Conservation (phyloP, 1,140 invertebrate species). For the Dufourea novaeangliae region DNA sequence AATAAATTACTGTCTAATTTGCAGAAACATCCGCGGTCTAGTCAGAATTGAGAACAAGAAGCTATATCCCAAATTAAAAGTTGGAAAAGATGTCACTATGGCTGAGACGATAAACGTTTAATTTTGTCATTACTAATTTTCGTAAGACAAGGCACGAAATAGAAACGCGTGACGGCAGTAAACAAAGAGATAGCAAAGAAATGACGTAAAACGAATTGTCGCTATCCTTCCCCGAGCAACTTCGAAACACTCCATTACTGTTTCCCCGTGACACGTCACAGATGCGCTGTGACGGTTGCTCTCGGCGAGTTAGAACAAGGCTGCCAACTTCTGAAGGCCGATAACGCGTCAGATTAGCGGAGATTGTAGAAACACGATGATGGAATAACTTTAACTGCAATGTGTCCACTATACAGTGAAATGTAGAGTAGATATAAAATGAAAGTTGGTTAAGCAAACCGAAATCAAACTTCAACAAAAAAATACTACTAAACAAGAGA, state of each 20-base stretch:
- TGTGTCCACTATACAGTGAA: background rate
- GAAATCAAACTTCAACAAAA: background rate
- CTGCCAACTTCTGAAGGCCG: slow-evolving; percentile 51
- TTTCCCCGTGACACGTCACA: slow-evolving; percentile 62
- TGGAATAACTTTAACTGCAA: background rate
- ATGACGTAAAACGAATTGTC: slow-evolving; percentile 57
- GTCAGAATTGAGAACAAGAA: no score
- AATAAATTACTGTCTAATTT: no score
- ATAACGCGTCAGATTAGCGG: background rate
- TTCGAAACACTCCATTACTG: slow-evolving; percentile 39
- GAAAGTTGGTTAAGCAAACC: no score
- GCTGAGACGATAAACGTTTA: background rate
- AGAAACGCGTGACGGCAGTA: slow-evolving; percentile 13
- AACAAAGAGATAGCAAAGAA: slow-evolving; percentile 65
- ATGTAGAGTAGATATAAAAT: background rate
- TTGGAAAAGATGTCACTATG: no score
- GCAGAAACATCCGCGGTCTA: no score
- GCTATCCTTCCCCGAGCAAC: slow-evolving; percentile 12
- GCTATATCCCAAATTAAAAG: no score
- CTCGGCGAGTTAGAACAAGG: slow-evolving; percentile 43
- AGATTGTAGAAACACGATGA: background rate
- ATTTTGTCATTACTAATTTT: background rate
- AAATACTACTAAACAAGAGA: no score
- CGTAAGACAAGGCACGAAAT: slow-evolving; percentile 19
- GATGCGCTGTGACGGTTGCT: slow-evolving; percentile 59